These are phyloP conservation scores for Ascaphus truei DNA, from an alignment of 2,113 vertebrate genomes.

Conservation along the genomic window DNA sequence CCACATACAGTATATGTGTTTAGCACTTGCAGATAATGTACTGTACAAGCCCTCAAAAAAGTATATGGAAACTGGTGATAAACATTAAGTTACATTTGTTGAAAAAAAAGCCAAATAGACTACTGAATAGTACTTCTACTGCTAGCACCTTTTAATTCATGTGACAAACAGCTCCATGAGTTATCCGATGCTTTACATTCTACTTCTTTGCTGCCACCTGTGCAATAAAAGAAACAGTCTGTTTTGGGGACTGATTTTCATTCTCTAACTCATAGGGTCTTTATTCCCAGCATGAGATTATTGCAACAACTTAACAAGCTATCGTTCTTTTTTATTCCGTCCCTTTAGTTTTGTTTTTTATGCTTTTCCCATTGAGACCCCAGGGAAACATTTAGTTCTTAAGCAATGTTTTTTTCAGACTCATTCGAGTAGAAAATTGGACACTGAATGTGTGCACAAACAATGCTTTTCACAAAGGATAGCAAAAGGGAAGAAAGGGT, in stretches of 20 bases:
- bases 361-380: slow-evolving; percentile 55
- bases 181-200: no score
- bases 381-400: slow-evolving; percentile 79
- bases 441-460: slow-evolving; percentile 66
- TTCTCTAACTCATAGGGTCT: slow-evolving; percentile 59
- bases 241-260: slow-evolving; percentile 63
- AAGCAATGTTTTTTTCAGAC: slow-evolving; percentile 67
- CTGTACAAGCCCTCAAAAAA: no score
- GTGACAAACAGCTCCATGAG: no score
- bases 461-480: slow-evolving; percentile 58
- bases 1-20: no score
- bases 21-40: no score
- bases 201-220: slow-evolving; percentile 48
- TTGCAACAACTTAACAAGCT: slow-evolving; percentile 64
- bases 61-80: no score
- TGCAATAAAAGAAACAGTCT: slow-evolving; percentile 54
- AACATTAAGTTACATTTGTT: no score
- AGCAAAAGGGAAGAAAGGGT: slow-evolving; percentile 61
- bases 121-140: no score
- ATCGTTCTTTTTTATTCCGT: slow-evolving; percentile 38
- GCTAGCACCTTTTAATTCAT: no score
- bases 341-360: slow-evolving; percentile 35
- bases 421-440: slow-evolving; percentile 78
- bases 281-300: slow-evolving; percentile 69
- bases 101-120: no score